A percentile compares a stretch with the other conserved stretches of the same genome.
Evolutionary conservation across 2,888 invertebrate species (phyloP).

Genomic region (Vanessa cardui): DNA sequence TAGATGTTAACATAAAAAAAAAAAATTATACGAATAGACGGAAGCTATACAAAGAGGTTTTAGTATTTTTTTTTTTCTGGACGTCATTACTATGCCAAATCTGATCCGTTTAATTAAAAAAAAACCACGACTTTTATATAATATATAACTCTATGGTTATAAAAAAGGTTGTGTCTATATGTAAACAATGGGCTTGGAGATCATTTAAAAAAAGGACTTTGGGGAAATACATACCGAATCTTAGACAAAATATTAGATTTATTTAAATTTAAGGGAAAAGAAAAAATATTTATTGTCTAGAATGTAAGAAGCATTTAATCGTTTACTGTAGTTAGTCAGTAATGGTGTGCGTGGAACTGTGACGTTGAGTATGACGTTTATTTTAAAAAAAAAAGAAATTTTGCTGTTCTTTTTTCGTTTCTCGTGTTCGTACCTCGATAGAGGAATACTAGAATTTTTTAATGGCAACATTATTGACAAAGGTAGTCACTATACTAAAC

Average conservation of each 20-base stretch:
- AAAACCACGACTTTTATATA: slow-evolving; percentile 51
- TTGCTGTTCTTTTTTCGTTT: slow-evolving; percentile 44
- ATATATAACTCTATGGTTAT: slow-evolving; percentile 63
- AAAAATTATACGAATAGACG: slow-evolving; percentile 46
- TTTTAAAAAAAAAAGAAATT: slow-evolving; percentile 35
- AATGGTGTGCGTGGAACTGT: slow-evolving; percentile 46
- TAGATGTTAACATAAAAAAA: slow-evolving; percentile 36
- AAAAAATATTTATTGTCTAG: slow-evolving; percentile 80
- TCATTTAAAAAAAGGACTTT: slow-evolving; percentile 54
- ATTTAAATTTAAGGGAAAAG: slow-evolving; percentile 77
- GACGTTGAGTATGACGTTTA: slow-evolving; percentile 26
- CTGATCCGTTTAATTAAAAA: slow-evolving; percentile 57
- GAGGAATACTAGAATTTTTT: slow-evolving; percentile 38
- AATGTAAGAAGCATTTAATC: slow-evolving; percentile 70
- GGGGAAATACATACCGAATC: slow-evolving; percentile 55
- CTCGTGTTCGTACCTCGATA: slow-evolving; percentile 36
- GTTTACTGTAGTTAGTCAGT: slow-evolving; percentile 72
- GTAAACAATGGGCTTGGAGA: slow-evolving; percentile 67
- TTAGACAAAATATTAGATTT: slow-evolving; percentile 75
- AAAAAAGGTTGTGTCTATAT: slow-evolving; percentile 77
- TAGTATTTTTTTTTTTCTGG: slow-evolving; percentile 48
- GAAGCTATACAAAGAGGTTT: slow-evolving; percentile 51
- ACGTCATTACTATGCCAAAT: slow-evolving; percentile 71
- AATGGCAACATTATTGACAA: slow-evolving; percentile 38
- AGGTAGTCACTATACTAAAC: slow-evolving; percentile 46